Evolutionary conservation across 2,888 invertebrate species (phyloP).

Genomic region (Pollenia labialis): DNA sequence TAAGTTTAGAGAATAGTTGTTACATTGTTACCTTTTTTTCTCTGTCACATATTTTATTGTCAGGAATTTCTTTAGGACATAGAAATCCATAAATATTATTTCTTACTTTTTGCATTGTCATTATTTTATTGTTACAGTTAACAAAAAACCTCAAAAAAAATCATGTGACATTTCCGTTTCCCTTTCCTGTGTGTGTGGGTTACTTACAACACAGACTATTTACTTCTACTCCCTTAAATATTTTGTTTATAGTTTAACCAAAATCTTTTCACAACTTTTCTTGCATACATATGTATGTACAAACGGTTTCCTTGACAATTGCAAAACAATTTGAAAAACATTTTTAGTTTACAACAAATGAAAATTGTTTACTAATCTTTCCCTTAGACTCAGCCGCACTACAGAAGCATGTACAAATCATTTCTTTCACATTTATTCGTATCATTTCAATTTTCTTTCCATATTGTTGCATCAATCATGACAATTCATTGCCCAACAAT

Average conservation of each 20-base stretch:
- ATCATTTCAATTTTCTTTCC: not conserved
- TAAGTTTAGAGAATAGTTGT: conserved; percentile 46
- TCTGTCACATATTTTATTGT: conserved; percentile 52
- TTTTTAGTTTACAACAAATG: conserved; percentile 75
- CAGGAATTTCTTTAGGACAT: conserved; percentile 45
- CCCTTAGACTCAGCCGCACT: not conserved
- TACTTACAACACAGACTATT: conserved; percentile 5
- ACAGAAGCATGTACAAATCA: conserved; percentile 43
- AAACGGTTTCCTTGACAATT: conserved; percentile 27
- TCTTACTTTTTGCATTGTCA: conserved; percentile 58
- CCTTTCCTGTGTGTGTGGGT: conserved; percentile 71
- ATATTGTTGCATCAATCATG: conserved; percentile 70
- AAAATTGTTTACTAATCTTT: conserved; percentile 79
- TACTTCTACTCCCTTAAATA: conserved; percentile 43
- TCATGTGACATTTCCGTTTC: conserved; percentile 81
- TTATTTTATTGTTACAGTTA: conserved; percentile 57
- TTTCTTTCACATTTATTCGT: conserved; percentile 26
- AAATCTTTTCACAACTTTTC: conserved; percentile 59
- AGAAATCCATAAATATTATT: conserved; percentile 21
- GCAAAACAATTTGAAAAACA: conserved; percentile 25
- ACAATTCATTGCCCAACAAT: conserved; percentile 67
- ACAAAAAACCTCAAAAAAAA: conserved; percentile 58
- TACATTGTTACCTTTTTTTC: conserved; percentile 44
- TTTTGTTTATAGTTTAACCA: conserved; percentile 54
- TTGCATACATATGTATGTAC: too few species aligned